Conservation (phyloP, 2,113 vertebrate species). For the Todiramphus saurophagus region DNA sequence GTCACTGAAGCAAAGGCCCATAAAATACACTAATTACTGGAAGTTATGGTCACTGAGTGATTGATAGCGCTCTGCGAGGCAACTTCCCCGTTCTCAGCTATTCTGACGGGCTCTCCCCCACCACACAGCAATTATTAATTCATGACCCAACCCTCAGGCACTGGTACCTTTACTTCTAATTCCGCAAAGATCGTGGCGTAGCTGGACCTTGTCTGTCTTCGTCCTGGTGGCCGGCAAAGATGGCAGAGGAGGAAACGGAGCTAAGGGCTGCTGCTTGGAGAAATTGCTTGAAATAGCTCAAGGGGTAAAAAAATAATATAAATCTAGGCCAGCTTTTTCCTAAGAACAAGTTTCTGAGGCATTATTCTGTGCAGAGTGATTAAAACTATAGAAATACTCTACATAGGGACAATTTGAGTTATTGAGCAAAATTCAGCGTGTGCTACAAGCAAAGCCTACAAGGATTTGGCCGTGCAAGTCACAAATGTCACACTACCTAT, state of each 20-base stretch:
- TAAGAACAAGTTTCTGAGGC: not conserved
- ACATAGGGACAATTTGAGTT: accelerated
- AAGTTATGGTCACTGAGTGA: constrained; percentile 90
- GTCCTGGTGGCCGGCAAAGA: constrained; percentile 1
- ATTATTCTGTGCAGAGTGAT: not conserved
- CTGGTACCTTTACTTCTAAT: constrained; percentile 62
- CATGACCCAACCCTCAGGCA: constrained; percentile 80
- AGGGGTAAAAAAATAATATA: not conserved
- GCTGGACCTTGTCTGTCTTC: constrained; percentile 60
- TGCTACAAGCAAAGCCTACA: not conserved
- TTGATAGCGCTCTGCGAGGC: constrained; percentile 84
- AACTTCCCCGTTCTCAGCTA: constrained; percentile 75
- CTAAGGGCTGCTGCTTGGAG: not conserved
- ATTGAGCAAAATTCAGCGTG: accelerated
- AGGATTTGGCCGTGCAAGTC: not conserved
- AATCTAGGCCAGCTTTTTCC: not conserved
- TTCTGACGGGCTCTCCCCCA: constrained; percentile 76
- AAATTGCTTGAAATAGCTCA: not conserved
- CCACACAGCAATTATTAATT: constrained; percentile 80
- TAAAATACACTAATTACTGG: constrained; percentile 89
- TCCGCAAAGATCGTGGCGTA: not conserved
- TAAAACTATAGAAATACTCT: not conserved
- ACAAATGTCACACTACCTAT: not conserved
- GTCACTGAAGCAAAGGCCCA: constrained; percentile 84
- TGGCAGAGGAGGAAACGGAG: not conserved